Evolutionary conservation across 2,113 vertebrate genomes (phyloP).

Genomic region (Podarcis cretensis): DNA sequence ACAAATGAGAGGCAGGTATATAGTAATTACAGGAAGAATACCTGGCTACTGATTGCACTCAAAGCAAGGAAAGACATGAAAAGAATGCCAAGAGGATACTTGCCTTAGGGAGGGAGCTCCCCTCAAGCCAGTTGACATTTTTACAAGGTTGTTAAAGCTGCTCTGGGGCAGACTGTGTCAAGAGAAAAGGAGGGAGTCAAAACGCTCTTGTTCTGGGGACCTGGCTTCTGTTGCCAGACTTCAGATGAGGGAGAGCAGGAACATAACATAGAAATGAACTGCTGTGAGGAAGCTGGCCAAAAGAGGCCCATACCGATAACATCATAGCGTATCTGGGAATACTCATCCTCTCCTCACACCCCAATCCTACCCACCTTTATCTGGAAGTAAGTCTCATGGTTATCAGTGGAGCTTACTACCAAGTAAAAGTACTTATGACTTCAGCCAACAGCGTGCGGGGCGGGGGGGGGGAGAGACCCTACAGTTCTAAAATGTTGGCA

Average conservation of each 20-base stretch:
- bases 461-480: too few relatives aligned
- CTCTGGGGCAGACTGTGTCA: neutral
- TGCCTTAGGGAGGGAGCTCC: neutral
- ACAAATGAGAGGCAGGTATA: neutral
- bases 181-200: conserved; percentile 20
- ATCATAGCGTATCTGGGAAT: conserved; percentile 18
- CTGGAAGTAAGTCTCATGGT: neutral
- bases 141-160: conserved; percentile 34
- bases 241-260: conserved; percentile 6
- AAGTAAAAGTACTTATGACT: neutral
- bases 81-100: neutral
- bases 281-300: conserved; percentile 9
- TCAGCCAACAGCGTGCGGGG: neutral
- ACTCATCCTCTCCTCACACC: conserved; percentile 19
- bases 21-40: neutral
- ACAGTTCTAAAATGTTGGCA: neutral
- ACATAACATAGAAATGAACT: neutral
- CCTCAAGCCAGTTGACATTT: conserved; percentile 27
- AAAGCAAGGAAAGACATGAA: neutral
- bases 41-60: neutral
- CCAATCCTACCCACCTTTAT: conserved; percentile 5
- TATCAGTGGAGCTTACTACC: neutral
- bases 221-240: conserved; percentile 26
- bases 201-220: conserved; percentile 11
- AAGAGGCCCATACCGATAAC: conserved; percentile 22